Percentiles rank a stretch among this genome's conserved stretches.
Evolutionary conservation across 2,888 invertebrate species (phyloP).

Genomic region (Amblyjoppa fuscipennis): DNA sequence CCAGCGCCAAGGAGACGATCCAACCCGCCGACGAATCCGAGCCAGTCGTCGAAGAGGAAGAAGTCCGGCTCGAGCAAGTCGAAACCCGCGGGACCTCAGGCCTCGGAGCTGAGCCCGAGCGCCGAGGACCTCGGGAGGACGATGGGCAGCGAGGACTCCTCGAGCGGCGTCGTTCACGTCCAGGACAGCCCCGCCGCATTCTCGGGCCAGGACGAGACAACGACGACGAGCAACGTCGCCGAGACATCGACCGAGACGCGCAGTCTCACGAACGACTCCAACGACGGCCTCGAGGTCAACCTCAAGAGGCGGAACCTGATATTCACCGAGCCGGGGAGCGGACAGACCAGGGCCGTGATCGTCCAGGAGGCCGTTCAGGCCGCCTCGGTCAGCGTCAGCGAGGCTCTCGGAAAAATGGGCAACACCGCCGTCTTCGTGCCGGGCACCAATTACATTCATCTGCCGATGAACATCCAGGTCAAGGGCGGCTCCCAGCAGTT

Average conservation of each 20-base stretch:
- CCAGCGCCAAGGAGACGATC: conserved; percentile 92
- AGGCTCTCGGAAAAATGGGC: conserved; percentile 88
- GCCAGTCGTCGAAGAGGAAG: conserved; percentile 90
- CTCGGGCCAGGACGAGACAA: conserved; percentile 81
- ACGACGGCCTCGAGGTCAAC: conserved; percentile 79
- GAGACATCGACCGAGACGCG: conserved; percentile 79
- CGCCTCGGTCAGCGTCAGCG: conserved; percentile 86
- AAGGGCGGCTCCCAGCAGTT: conserved; percentile 91
- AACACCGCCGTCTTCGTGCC: conserved; percentile 90
- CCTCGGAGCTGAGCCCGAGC: conserved; percentile 87
- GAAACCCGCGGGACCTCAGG: conserved; percentile 86
- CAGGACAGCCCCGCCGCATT: conserved; percentile 85
- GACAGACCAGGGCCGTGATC: conserved; percentile 81
- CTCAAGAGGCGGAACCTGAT: conserved; percentile 81
- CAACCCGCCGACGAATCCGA: conserved; percentile 91
- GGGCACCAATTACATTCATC: conserved; percentile 88
- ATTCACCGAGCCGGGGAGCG: conserved; percentile 80
- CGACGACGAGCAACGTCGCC: conserved; percentile 67
- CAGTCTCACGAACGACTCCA: conserved; percentile 81
- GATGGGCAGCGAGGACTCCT: conserved; percentile 92
- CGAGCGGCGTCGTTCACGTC: conserved; percentile 87
- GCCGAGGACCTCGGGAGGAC: conserved; percentile 90
- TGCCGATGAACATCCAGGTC: conserved; percentile 89
- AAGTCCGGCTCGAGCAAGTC: conserved; percentile 88
- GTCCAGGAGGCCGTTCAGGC: conserved; percentile 82